Base-by-base conservation (phyloP, 2,888 invertebrate species). In the Terebella lapidaria region DNA sequence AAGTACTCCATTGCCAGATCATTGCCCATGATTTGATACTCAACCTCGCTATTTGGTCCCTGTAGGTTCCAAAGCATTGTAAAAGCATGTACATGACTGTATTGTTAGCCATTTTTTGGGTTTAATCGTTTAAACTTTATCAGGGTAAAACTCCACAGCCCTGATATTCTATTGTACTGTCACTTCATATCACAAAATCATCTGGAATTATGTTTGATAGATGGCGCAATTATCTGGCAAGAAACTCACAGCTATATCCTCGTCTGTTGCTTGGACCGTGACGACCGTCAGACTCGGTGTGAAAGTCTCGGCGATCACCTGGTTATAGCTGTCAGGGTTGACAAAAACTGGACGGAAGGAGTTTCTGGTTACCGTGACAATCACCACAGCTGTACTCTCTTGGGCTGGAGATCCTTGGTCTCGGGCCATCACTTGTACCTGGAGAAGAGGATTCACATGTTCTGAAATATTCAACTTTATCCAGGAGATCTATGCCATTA, bases 1-100 rank as follows among this genome's bases (percentile, higher is more conserved):
- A 72, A 72, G 61, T 56, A 66, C 26, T 59, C 30, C 42, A 29
- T 18, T 10, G 63, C 62, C 26, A 47, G 20, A 4, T 68, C 69
- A 3, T 66, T 57, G 2, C 64, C 61, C 42, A 46, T 64, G 26
- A 76, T 69, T 25, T 58, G 47, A 59, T 74, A 76, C 0, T 56
- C 59, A 18, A 77, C 62, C 25, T 65, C 60, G 22, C 73, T 75
- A 64, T 76, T 74, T 1, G 70, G 64, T n/a, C 75, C 77, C 74
- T 74, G 65, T 35, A 15, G n/a, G n/a, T n/a, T n/a, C n/a, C n/a
- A n/a, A n/a, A n/a, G n/a, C n/a, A n/a, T n/a, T n/a, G n/a, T n/a
- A n/a, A n/a, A n/a, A n/a, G n/a, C n/a, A n/a, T n/a, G n/a, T n/a
- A n/a, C n/a, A n/a, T n/a, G n/a, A n/a, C n/a, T n/a, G n/a, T n/a